Evolutionary conservation across 2,113 vertebrate species (phyloP).

Genomic region (Barnardius zonarius): DNA sequence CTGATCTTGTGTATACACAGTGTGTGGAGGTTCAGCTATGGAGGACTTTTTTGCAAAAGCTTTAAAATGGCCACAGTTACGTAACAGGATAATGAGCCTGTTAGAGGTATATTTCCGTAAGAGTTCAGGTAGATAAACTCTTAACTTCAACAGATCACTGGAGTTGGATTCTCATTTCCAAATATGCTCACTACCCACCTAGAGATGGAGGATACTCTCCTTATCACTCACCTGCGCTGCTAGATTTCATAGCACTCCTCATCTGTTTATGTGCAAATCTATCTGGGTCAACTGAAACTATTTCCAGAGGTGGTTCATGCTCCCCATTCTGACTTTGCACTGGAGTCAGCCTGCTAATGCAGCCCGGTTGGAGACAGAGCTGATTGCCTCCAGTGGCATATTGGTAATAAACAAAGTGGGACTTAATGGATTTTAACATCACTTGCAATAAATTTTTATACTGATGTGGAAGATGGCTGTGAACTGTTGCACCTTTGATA

Average conservation of each 20-base stretch:
- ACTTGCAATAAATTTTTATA: neutral
- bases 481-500: neutral
- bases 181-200: neutral
- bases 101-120: neutral
- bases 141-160: neutral
- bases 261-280: neutral
- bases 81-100: neutral
- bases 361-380: neutral
- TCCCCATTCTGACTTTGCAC: neutral
- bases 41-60: neutral
- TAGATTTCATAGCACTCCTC: neutral
- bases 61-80: neutral
- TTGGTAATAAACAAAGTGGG: neutral
- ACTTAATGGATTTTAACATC: slow-evolving; percentile 26
- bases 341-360: neutral
- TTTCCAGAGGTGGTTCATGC: neutral
- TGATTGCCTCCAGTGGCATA: neutral
- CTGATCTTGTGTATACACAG: neutral
- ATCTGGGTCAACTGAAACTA: neutral
- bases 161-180: neutral
- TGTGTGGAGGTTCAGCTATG: neutral
- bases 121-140: neutral
- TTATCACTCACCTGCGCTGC: neutral
- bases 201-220: neutral
- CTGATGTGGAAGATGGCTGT: neutral